phyloP scores from a whole-genome alignment of 2,888 invertebrate genomes.

The Hydrotaea diabolus region DNA sequence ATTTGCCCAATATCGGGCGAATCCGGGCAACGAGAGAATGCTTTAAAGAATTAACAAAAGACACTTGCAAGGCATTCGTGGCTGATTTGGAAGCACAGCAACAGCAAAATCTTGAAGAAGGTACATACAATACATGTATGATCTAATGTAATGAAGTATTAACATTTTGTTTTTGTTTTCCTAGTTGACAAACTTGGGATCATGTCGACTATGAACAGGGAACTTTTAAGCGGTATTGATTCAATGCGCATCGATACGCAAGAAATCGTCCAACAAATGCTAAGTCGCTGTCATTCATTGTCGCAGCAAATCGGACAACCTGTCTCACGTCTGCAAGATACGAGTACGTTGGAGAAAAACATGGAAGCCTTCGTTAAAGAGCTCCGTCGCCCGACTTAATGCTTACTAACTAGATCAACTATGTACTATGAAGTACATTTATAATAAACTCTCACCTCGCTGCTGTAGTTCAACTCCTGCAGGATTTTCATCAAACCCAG shows the following conservation, averaged over 20 bases:
- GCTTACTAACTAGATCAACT: no score
- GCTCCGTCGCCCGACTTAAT: no score
- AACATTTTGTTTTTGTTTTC: not conserved
- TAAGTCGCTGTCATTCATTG: not conserved
- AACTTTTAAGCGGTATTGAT: not conserved
- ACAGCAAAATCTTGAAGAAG: not conserved
- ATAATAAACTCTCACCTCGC: no score
- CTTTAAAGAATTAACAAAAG: not conserved
- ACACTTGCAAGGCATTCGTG: not conserved
- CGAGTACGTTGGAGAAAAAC: not conserved
- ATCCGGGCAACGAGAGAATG: not conserved
- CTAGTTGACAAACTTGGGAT: not conserved
- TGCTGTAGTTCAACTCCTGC: slow-evolving; percentile 73
- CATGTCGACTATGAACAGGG: not conserved
- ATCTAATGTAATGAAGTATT: no score
- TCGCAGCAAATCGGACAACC: not conserved
- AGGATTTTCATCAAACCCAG: slow-evolving; percentile 83
- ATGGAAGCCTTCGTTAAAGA: not conserved
- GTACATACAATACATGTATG: not conserved
- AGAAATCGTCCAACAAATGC: not conserved
- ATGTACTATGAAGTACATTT: no score
- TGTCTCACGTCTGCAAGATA: not conserved
- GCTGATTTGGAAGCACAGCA: not conserved
- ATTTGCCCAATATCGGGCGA: no score
- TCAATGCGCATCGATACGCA: not conserved